Evolutionary conservation across 2,113 vertebrate genomes (phyloP).

Genomic region (Aphelocoma coerulescens): DNA sequence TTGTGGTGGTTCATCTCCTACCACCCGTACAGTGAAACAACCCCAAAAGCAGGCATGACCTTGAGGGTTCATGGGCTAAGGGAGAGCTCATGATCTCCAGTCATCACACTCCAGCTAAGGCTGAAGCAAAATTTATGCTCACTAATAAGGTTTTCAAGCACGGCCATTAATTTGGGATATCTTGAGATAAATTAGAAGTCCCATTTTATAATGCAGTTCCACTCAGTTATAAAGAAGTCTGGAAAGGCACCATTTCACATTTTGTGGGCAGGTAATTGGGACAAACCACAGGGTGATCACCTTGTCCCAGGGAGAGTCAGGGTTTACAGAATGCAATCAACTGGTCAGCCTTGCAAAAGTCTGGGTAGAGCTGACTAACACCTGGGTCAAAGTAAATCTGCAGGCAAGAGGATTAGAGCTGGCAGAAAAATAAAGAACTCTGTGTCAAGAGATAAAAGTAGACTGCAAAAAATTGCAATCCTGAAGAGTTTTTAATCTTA

Average conservation of each 20-base stretch:
- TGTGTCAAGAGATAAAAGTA: neutral
- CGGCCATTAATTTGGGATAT: neutral
- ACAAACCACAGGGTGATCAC: neutral
- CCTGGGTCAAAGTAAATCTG: neutral
- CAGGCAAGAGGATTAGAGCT: conserved; percentile 16
- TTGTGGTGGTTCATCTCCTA: neutral
- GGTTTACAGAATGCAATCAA: neutral
- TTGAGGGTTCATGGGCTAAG: neutral
- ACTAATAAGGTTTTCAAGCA: neutral
- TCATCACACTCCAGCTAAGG: neutral
- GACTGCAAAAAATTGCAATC: neutral
- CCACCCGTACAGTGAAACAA: rapidly evolving
- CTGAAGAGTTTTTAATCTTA: neutral
- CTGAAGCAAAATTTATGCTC: neutral
- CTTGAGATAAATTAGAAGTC: neutral
- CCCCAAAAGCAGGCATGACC: neutral
- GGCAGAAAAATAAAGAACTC: neutral
- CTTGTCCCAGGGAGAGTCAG: neutral
- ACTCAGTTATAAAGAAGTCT: neutral
- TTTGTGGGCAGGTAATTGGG: neutral
- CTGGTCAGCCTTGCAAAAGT: neutral
- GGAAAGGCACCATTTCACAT: neutral
- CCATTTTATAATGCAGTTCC: neutral
- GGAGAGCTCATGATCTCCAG: neutral
- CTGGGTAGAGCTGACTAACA: neutral